Evolutionary conservation across 2,797 vertebrate genomes (phyloP), one percentile per base, ranked within the genome.

Genomic region (Thalassophryne amazonica): DNA sequence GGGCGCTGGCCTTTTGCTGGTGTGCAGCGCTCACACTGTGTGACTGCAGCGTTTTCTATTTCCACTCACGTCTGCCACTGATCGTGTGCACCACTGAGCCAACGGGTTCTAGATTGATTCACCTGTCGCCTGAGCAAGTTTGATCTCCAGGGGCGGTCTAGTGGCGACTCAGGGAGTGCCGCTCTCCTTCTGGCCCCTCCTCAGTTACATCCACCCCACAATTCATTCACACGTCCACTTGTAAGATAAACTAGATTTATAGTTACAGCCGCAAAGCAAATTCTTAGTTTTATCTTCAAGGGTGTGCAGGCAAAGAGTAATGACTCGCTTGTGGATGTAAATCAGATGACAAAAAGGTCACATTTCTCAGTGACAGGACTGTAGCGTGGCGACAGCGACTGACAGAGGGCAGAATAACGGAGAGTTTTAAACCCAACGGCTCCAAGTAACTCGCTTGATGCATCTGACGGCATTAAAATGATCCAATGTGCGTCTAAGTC

Each of bases 231-330:
- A 16, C 52, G 22, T 4, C 27, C 9, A 2, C 7, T 54, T 19
- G 5, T 61, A 73, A 45, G 51, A 84, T 88, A 83, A 86, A 86
- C 62, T 50, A 74, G 75, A 90, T 89, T 85, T 81, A 86, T 80
- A 71, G 81, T 70, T 69, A 50, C 64, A 66, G 60, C 21, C 9
- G 66, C 49, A 74, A 76, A 76, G 74, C 77, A 81, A 86, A 88
- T 76, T 81, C 60, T 83, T 85, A 87, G 78, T 80, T 88, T 88
- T 89, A 87, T 88, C 81, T 88, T 76, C 69, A 82, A 87, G 81
- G 83, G 79, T 60, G 27, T 20, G 51, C 40, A 66, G 60, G 56
- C 75, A 76, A 60, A 73, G 76, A 86, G 74, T 70, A 81, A 88
- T 80, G 78, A 76, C 59, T 76, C 17, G 12, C 35, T 43, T 46